phyloP scores from a whole-genome alignment of 2,113 vertebrate species.

The Tupaia tana region DNA sequence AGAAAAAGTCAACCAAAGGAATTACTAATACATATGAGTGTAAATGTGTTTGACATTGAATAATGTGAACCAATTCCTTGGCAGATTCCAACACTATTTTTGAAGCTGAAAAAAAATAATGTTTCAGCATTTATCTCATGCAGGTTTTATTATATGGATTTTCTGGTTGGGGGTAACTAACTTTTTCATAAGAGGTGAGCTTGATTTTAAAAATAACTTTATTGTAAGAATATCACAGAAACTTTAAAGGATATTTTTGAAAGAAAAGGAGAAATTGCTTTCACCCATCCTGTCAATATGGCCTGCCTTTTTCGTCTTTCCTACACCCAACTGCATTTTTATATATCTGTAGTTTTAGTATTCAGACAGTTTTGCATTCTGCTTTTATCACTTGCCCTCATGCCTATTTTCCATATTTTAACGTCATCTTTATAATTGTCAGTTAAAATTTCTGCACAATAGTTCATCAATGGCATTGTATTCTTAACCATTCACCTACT shows the following conservation, averaged over 20 bases:
- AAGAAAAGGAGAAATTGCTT: constrained; percentile 30
- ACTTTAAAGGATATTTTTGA: constrained; percentile 36
- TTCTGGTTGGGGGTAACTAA: constrained; percentile 50
- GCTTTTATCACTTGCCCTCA: constrained; percentile 14
- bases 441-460: not conserved
- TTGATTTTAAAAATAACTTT: constrained; percentile 62
- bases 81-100: constrained; percentile 49
- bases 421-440: constrained; percentile 25
- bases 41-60: constrained; percentile 84
- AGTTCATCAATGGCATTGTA: not conserved
- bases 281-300: not conserved
- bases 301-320: constrained; percentile 24
- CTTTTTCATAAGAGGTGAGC: constrained; percentile 46
- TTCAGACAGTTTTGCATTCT: constrained; percentile 47
- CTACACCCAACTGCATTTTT: not conserved
- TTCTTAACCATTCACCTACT: not conserved
- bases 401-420: constrained; percentile 29
- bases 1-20: constrained; percentile 88
- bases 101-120: constrained; percentile 56
- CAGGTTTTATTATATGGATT: constrained; percentile 3
- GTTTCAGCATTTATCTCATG: not conserved
- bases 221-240: not conserved
- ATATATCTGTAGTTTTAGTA: not conserved
- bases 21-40: constrained; percentile 89
- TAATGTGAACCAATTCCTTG: constrained; percentile 75